Evolutionary conservation across 2,113 vertebrate species (phyloP), one percentile per base, ranked within the genome.

Genomic region (Neofelis nebulosa): DNA sequence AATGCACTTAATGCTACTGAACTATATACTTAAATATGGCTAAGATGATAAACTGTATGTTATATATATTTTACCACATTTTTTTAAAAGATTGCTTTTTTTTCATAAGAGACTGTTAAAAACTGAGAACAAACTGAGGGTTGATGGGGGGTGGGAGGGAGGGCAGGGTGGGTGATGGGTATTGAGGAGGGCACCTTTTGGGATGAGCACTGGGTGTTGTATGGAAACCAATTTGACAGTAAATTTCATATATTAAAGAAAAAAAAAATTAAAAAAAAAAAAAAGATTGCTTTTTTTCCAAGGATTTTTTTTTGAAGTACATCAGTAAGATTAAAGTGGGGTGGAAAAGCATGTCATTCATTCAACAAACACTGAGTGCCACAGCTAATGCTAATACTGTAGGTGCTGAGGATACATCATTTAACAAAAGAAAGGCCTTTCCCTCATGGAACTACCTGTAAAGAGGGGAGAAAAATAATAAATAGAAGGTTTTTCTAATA

Each of bases 401-500:
- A 41, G 33, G 29, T 79, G n/a, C 29, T 86, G 29, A 45, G 36
- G 52, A 90, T 55, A 50, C 15, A 74, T 78, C 41, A 66, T 52
- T 57, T 23, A 71, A 52, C 38, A 80, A 85, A 96, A 91, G 45
- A 74, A 78, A 85, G 38, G 74, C 31, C 68, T 94, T 65, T 14
- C 25, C 27, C 14, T 81, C 27, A 45, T n/a, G 52, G n/a, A 85
- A 55, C 50, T 79, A 90, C 85, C 52, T n/a, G 71, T 63, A 45
- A 68, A 82, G 33, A 31, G 1, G 33, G 2, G 7, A 74, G 68
- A 80, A 88, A 96, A 92, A 76, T 21, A 84, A 68, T 41, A 85
- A 66, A 76, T 11, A 66, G 36, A 83, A 90, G 71, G 38, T 74
- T 95, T 81, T 88, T 45, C 69, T 95, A 92, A 52, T 14, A 94